phyloP scores from a whole-genome alignment of 2,888 invertebrate genomes.

The Didymodactylos carnosus region DNA sequence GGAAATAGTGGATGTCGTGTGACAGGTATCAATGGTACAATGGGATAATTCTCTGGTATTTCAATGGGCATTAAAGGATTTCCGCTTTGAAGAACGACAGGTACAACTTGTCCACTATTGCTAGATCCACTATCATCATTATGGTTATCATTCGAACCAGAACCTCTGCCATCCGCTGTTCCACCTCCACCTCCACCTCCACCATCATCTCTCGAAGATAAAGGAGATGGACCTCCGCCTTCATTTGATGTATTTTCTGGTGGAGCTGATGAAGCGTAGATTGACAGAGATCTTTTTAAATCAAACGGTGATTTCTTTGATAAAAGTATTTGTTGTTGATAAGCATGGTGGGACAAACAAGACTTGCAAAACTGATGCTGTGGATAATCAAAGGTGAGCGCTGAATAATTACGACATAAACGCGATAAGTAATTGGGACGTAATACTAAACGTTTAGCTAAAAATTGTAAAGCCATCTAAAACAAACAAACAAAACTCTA shows the following conservation, averaged over 20 bases:
- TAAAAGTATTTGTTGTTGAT: not conserved
- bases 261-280: not conserved
- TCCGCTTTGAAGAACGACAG: not conserved
- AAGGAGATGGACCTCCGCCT: not conserved
- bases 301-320: not conserved
- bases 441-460: no score
- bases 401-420: not conserved
- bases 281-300: no score
- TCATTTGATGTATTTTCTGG: not conserved
- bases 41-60: conserved; percentile 87
- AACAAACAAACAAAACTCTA: no score
- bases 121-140: not conserved
- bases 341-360: not conserved
- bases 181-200: no score
- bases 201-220: not conserved
- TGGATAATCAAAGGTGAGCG: not conserved
- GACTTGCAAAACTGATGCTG: not conserved
- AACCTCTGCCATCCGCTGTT: no score
- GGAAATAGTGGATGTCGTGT: conserved; percentile 88
- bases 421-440: no score
- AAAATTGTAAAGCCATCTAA: no score
- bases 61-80: conserved; percentile 45
- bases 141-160: not conserved
- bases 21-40: conserved; percentile 80
- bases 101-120: not conserved